Percentiles rank a stretch among this genome's conserved stretches.
These are phyloP conservation scores for Boleophthalmus pectinirostris DNA, from an alignment of 2,113 vertebrate species.

Conservation along the genomic window DNA sequence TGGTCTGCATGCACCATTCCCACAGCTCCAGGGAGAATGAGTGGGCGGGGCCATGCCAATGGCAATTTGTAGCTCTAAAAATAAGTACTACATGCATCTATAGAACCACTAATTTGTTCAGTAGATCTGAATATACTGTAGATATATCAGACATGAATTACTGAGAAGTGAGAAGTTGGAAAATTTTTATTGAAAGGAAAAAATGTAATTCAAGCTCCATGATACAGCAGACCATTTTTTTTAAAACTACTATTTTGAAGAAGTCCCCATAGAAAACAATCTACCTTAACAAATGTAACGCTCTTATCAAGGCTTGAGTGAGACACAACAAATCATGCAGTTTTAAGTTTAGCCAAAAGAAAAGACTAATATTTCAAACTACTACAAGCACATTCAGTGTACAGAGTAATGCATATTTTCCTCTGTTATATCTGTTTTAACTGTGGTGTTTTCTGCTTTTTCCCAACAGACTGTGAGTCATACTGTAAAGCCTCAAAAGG, in stretches of 20 bases:
- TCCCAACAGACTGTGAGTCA: slow-evolving; percentile 88
- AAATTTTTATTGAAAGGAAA: too few relatives aligned
- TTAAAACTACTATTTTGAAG: too few relatives aligned
- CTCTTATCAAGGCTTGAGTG: too few relatives aligned
- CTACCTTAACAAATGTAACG: not conserved
- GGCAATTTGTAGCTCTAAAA: slow-evolving; percentile 76
- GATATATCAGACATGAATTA: too few relatives aligned
- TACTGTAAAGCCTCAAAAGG: slow-evolving; percentile 99
- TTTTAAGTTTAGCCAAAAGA: not conserved
- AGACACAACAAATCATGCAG: not conserved
- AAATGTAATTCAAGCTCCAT: too few relatives aligned
- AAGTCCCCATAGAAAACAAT: not conserved
- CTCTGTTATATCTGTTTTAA: not conserved
- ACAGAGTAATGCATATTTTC: not conserved
- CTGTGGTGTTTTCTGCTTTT: slow-evolving; percentile 1
- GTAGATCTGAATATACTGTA: not conserved
- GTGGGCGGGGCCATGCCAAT: slow-evolving; percentile 48
- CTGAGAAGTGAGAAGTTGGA: too few relatives aligned
- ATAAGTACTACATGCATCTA: slow-evolving; percentile 72
- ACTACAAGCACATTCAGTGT: not conserved
- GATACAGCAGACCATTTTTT: too few relatives aligned
- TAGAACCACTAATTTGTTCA: slow-evolving; percentile 39
- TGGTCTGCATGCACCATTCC: slow-evolving; percentile 77
- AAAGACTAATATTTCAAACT: not conserved
- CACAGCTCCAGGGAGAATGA: slow-evolving; percentile 70